Evolutionary conservation across 2,888 invertebrate genomes (phyloP).

Genomic region (Hololepta plana): DNA sequence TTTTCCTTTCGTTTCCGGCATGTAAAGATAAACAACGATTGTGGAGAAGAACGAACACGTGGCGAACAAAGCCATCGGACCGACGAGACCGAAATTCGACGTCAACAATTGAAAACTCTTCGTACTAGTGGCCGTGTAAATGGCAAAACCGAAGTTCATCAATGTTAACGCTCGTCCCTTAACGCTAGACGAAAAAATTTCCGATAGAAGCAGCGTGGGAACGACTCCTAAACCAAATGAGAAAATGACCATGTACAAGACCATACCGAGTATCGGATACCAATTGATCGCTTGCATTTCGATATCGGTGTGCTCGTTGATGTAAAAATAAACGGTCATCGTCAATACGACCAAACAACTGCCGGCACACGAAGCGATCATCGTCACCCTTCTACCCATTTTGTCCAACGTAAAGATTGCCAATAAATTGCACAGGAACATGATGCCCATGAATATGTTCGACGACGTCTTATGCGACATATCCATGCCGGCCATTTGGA

Average conservation of each 20-base stretch:
- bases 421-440: constrained; percentile 9
- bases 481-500: constrained; percentile 18
- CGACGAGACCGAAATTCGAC: constrained; percentile 14
- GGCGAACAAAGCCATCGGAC: constrained; percentile 16
- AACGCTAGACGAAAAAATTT: constrained; percentile 19
- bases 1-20: constrained; percentile 22
- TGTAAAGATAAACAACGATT: constrained; percentile 14
- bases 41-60: constrained; percentile 11
- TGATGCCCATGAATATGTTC: constrained; percentile 15
- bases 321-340: constrained; percentile 16
- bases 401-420: constrained; percentile 14
- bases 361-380: constrained; percentile 14
- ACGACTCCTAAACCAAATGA: constrained; percentile 12
- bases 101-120: constrained; percentile 19
- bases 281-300: constrained; percentile 14
- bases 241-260: constrained; percentile 14
- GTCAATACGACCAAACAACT: constrained; percentile 13
- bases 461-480: constrained; percentile 17
- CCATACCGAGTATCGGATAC: constrained; percentile 19
- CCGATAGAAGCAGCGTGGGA: constrained; percentile 15
- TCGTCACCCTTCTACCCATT: constrained; percentile 16
- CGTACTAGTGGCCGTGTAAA: constrained; percentile 13
- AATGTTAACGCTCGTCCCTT: constrained; percentile 16
- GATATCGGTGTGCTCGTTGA: constrained; percentile 10
- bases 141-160: constrained; percentile 14